These are phyloP conservation scores for Oligia latruncula DNA, from an alignment of 2,888 invertebrate species.

Conservation along the genomic window DNA sequence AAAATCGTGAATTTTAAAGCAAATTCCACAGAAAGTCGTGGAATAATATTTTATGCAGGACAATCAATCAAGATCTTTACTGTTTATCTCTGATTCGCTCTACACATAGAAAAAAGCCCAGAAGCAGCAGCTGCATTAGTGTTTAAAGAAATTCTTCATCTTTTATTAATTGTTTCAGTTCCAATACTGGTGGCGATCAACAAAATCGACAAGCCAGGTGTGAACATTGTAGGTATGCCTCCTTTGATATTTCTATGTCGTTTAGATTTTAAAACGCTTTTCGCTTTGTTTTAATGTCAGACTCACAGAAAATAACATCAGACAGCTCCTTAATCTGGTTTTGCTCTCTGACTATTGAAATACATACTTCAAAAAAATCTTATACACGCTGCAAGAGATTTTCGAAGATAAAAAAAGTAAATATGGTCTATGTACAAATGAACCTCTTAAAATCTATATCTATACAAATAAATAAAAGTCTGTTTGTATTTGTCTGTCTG, in stretches of 20 bases:
- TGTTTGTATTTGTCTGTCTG: no score
- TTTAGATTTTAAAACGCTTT: background rate
- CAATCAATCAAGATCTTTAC: background rate
- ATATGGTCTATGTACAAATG: no score
- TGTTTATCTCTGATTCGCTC: background rate
- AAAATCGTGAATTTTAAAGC: background rate
- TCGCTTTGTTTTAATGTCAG: background rate
- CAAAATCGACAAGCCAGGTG: constrained; percentile 98
- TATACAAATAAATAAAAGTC: no score
- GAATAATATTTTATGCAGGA: background rate
- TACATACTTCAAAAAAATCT: background rate
- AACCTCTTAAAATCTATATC: no score
- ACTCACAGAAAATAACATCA: background rate
- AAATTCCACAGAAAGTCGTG: background rate
- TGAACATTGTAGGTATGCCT: constrained; percentile 95
- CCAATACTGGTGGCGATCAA: constrained; percentile 99
- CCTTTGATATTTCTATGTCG: constrained; percentile 66
- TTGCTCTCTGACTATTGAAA: background rate
- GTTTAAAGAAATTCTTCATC: background rate
- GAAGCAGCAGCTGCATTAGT: background rate
- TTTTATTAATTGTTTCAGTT: constrained; percentile 90
- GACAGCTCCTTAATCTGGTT: background rate
- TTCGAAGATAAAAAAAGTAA: background rate
- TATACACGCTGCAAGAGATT: background rate
- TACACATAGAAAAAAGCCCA: background rate